These are phyloP conservation scores for Stratiomys singularior DNA, from an alignment of 2,888 invertebrate genomes.

Conservation along the genomic window DNA sequence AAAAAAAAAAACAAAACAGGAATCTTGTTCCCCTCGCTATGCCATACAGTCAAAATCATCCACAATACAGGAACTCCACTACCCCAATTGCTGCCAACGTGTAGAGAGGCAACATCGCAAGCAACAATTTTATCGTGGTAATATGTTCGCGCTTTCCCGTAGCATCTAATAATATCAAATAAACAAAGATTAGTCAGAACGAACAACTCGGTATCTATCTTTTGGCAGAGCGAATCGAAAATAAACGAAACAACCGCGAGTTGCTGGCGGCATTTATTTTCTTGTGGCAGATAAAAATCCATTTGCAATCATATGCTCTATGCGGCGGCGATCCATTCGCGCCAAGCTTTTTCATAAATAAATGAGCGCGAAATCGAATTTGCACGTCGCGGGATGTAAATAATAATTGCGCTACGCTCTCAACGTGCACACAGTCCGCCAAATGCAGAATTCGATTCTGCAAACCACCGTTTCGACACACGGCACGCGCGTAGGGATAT, in stretches of 20 bases:
- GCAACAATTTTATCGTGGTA: constrained; percentile 10
- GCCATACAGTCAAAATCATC: background rate
- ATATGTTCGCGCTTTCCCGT: background rate
- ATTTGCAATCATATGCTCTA: background rate
- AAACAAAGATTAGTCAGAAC: constrained; percentile 16
- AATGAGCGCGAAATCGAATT: background rate
- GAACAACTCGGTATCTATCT: constrained; percentile 7
- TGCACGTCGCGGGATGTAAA: background rate
- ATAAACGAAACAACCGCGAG: background rate
- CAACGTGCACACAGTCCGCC: background rate
- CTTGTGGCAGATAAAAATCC: background rate
- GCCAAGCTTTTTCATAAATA: constrained; percentile 16
- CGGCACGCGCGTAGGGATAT: too few species aligned
- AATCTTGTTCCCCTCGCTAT: background rate
- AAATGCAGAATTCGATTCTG: background rate
- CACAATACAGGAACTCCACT: background rate
- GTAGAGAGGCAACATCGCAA: background rate
- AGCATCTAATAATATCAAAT: constrained; percentile 17
- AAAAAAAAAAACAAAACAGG: background rate
- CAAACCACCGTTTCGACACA: background rate
- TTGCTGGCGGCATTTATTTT: background rate
- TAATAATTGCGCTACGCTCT: background rate
- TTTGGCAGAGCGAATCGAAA: constrained; percentile 2
- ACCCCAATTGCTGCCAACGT: background rate
- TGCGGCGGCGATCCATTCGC: background rate